Evolutionary conservation across 2,113 vertebrate genomes (phyloP).

Genomic region (Stercorarius parasiticus): DNA sequence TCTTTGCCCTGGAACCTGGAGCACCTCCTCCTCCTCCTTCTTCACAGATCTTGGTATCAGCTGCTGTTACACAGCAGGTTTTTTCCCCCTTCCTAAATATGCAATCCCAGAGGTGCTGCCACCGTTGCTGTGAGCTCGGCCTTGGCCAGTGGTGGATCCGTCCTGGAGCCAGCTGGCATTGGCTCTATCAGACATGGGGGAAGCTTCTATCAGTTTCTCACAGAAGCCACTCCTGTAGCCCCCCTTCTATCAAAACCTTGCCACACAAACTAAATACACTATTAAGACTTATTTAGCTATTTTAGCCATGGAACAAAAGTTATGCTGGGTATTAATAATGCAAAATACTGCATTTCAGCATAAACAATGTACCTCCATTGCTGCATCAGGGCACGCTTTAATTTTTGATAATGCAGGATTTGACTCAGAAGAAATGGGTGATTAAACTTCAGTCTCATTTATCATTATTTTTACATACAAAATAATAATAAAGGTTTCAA

Average conservation of each 20-base stretch:
- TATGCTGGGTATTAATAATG: not conserved
- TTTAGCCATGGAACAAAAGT: not conserved
- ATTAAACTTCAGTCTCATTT: not conserved
- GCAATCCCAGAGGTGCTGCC: not conserved
- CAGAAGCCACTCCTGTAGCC: not conserved
- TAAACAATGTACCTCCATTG: not conserved
- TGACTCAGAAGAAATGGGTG: not conserved
- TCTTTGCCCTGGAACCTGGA: not conserved
- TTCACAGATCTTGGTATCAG: not conserved
- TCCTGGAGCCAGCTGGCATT: not conserved
- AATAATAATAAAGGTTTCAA: not conserved
- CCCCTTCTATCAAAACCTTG: not conserved
- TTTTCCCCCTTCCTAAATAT: not conserved
- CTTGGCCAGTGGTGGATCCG: not conserved
- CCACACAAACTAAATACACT: not conserved
- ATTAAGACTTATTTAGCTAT: not conserved
- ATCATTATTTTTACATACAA: not conserved
- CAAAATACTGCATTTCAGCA: not conserved
- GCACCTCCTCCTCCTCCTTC: not conserved
- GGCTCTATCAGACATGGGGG: not conserved
- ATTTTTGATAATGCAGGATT: not conserved
- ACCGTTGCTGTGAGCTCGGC: not conserved
- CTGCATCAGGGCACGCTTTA: not conserved
- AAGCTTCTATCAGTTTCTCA: not conserved
- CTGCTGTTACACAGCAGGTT: not conserved